A percentile compares a stretch with the other conserved stretches of the same genome.
Evolutionary conservation across 1,140 invertebrate species (phyloP).

Genomic region (Acromyrmex heyeri): DNA sequence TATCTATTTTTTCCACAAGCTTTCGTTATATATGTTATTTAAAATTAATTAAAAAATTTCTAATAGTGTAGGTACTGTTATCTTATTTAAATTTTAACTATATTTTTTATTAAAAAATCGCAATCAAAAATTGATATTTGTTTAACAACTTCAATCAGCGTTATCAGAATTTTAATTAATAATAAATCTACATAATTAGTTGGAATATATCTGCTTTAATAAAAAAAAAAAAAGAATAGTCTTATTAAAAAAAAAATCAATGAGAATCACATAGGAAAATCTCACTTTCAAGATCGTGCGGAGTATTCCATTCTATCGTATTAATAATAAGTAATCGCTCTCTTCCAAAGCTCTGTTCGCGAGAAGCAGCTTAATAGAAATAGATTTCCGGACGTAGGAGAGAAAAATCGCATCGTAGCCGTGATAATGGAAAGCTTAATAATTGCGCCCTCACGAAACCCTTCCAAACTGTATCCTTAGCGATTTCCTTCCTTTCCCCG

Average conservation of each 20-base stretch:
- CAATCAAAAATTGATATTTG: background rate
- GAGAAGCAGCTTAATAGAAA: slow-evolving; percentile 55
- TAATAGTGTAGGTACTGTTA: background rate
- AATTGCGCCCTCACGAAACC: slow-evolving; percentile 49
- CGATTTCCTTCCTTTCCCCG: slow-evolving; percentile 51
- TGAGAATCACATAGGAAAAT: slow-evolving; percentile 5
- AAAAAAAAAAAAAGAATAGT: background rate
- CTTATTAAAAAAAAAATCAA: slow-evolving; percentile 24
- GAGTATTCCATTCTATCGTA: background rate
- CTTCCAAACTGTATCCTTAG: slow-evolving; percentile 35
- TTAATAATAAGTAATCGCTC: slow-evolving; percentile 52
- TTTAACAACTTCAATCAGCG: background rate
- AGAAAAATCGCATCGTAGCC: slow-evolving; percentile 66
- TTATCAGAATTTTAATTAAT: slow-evolving; percentile 26
- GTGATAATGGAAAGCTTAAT: slow-evolving; percentile 63
- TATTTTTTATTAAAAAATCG: background rate
- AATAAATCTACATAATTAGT: background rate
- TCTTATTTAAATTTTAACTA: background rate
- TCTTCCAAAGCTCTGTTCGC: background rate
- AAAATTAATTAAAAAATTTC: no score
- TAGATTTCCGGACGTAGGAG: slow-evolving; percentile 61
- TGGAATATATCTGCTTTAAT: slow-evolving; percentile 5
- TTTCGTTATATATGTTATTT: no score
- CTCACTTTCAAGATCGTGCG: background rate
- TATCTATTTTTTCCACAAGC: no score